Conservation (phyloP, 2,797 vertebrate species). For the Podarcis siculus region DNA sequence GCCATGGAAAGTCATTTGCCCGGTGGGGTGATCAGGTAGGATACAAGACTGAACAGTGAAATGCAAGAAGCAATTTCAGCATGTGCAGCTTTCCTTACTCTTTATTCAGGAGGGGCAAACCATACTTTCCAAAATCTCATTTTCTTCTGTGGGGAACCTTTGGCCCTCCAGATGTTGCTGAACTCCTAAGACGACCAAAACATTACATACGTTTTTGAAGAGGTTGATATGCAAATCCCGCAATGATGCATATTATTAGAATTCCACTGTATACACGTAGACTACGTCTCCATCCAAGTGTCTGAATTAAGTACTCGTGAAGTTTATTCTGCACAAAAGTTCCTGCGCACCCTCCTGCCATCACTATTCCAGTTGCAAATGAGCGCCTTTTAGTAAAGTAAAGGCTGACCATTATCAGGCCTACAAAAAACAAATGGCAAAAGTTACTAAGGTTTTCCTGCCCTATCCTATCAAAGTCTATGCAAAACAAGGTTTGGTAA, state of each 20-base stretch:
- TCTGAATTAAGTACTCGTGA: slow-evolving; percentile 31
- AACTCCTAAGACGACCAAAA: background rate
- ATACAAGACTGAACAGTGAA: too few relatives aligned
- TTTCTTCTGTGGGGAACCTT: background rate
- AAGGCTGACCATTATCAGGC: slow-evolving; percentile 47
- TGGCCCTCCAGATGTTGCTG: too few relatives aligned
- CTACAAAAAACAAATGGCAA: slow-evolving; percentile 11
- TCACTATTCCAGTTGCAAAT: slow-evolving; percentile 47
- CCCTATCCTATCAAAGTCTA: background rate
- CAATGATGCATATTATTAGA: slow-evolving; percentile 25
- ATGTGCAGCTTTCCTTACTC: background rate
- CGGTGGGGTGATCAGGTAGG: background rate
- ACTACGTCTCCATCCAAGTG: slow-evolving; percentile 35
- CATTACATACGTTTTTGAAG: slow-evolving; percentile 33
- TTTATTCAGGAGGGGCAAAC: background rate
- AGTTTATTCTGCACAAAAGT: slow-evolving; percentile 37
- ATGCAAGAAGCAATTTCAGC: background rate
- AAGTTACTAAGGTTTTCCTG: background rate
- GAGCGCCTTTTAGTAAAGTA: slow-evolving; percentile 44
- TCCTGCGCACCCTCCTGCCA: slow-evolving; percentile 44
- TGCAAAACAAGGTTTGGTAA: too few relatives aligned
- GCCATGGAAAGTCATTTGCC: background rate
- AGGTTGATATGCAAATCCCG: slow-evolving; percentile 50
- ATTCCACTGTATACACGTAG: slow-evolving; percentile 31
- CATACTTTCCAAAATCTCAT: background rate